Evolutionary conservation across 2,797 vertebrate genomes (phyloP).

Genomic region (Muraenolepis orangiensis): DNA sequence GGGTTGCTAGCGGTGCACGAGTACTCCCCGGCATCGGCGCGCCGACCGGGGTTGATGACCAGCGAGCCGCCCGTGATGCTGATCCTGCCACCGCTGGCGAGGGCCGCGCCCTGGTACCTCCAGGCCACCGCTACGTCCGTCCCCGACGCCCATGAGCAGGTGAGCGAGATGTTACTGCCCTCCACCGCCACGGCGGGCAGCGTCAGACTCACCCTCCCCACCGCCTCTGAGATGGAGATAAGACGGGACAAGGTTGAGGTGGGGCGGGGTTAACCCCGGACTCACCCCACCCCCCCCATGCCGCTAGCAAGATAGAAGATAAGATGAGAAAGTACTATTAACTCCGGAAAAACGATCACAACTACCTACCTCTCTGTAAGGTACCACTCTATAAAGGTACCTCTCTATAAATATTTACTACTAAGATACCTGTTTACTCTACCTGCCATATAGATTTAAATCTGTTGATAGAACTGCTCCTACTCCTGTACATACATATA

Average conservation of each 20-base stretch:
- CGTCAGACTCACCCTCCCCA: slow-evolving; percentile 56
- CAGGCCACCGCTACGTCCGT: slow-evolving; percentile 60
- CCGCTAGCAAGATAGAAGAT: too few relatives aligned
- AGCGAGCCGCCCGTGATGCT: slow-evolving; percentile 59
- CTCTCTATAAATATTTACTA: too few relatives aligned
- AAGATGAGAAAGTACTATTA: background rate
- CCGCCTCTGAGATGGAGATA: slow-evolving; percentile 52
- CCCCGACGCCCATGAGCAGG: slow-evolving; percentile 65
- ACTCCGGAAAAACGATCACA: too few relatives aligned
- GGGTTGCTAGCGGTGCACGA: slow-evolving; percentile 71
- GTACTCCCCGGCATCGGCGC: slow-evolving; percentile 68
- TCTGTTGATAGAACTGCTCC: too few relatives aligned
- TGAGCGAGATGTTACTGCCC: slow-evolving; percentile 60
- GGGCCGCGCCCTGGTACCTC: slow-evolving; percentile 53
- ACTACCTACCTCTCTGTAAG: too few relatives aligned
- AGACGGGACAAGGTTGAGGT: background rate
- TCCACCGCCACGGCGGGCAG: slow-evolving; percentile 63
- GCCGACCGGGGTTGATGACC: slow-evolving; percentile 61
- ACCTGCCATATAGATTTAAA: too few relatives aligned
- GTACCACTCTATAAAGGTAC: too few relatives aligned
- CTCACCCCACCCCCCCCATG: too few relatives aligned
- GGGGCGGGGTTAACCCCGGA: too few relatives aligned
- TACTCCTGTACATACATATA: too few relatives aligned
- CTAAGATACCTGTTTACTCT: too few relatives aligned
- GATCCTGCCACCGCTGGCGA: slow-evolving; percentile 59